Evolutionary conservation across 2,888 invertebrate genomes (phyloP), one percentile per base, ranked within the genome.

Genomic region (Drepanosiphum platanoidis): DNA sequence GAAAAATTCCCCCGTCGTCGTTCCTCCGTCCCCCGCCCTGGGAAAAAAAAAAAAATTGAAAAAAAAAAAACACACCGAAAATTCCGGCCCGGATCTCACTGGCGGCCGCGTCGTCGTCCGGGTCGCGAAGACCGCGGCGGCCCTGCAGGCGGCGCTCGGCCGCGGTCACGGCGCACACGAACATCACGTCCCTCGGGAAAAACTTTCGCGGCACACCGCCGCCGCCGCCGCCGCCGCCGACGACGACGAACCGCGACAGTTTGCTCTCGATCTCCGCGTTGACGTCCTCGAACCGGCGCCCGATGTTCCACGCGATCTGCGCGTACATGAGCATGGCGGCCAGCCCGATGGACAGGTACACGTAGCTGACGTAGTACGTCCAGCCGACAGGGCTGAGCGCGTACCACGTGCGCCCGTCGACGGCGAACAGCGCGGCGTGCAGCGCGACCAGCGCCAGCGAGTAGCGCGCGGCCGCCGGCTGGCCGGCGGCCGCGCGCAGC

Each of bases 311-410:
- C 7, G 87, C 86, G 34, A 87, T 80, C 32, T 81, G 58, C 52
- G 87, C 86, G 64, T 84, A 87, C 77, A 86, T 86, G 18, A 84
- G 74, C 80, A 86, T 66, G n/a, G 86, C 71, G 27, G 86, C 84
- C 36, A 87, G 58, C 15, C 86, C 81, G 42, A 87, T 84, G 15
- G 75, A 68, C 61, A 70, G 34, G 71, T 86, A 87, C 32, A 72
- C 34, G 61, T 87, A 86, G 64, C 86, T 84, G 30, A 86, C 82
- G 11, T 13, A 22, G 72, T 87, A 87, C 46, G 74, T 78, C 82
- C 84, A 80, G n/a, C 78, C 84, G 68, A 32, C n/a, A 22, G 86
- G 68, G 30, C 77, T 82, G 11, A 87, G 27, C 32, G 39, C 18
- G 30, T 84, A 81, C 87, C 87, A 87, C 61, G 71, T 61, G 46